Conservation (phyloP, 2,797 vertebrate species). For the Malurus leucopterus region DNA sequence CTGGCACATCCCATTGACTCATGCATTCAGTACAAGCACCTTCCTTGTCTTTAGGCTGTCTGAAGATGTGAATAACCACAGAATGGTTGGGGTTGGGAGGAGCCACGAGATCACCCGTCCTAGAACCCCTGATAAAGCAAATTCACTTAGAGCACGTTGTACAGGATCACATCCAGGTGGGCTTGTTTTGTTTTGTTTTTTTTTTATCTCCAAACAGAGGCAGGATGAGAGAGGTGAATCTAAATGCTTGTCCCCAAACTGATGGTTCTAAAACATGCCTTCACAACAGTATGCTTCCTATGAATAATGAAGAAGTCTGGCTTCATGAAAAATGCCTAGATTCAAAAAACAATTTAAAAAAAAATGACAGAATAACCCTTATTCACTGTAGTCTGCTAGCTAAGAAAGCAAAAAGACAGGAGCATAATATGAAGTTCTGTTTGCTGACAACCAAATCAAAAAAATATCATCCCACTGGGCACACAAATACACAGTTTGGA, state of each 20-base stretch:
- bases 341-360: background rate
- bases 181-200: too few relatives aligned
- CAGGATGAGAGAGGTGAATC: background rate
- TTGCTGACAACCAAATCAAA: conserved; percentile 34
- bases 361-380: background rate
- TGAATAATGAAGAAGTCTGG: background rate
- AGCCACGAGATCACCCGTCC: fast-evolving
- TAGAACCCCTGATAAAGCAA: background rate
- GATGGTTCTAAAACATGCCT: background rate
- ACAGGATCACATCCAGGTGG: background rate
- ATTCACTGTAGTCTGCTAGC: background rate
- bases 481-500: background rate
- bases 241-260: background rate
- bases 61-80: background rate
- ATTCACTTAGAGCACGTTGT: background rate
- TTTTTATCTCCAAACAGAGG: background rate
- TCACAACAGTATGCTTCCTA: background rate
- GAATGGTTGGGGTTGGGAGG: background rate
- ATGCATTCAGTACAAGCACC: background rate
- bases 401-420: background rate
- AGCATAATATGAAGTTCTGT: background rate
- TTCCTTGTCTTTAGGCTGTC: background rate
- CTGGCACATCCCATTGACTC: background rate
- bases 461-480: background rate
- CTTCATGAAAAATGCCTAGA: conserved; percentile 21